Evolutionary conservation across 2,888 invertebrate species (phyloP).

Genomic region (Tenodera sinensis): DNA sequence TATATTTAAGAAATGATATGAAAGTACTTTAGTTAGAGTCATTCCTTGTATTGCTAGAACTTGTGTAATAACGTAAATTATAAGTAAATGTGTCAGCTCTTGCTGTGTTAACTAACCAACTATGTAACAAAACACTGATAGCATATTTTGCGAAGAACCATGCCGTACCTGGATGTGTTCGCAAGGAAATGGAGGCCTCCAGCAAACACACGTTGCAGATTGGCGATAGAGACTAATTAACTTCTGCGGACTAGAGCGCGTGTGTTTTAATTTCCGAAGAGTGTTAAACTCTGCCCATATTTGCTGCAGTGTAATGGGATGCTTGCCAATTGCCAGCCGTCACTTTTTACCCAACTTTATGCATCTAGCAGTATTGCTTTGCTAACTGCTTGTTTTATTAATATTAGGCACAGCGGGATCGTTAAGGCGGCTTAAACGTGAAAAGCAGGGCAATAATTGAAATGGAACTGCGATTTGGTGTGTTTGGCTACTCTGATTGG

Average conservation of each 20-base stretch:
- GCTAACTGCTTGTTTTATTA: background rate
- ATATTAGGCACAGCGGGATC: no score
- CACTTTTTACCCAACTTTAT: background rate
- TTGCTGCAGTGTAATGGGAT: background rate
- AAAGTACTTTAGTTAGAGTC: no score
- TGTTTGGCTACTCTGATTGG: no score
- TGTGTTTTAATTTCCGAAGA: background rate
- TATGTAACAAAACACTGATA: no score
- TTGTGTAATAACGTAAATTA: no score
- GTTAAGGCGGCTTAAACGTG: background rate
- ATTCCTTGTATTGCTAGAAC: no score
- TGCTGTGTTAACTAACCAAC: no score
- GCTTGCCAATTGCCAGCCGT: background rate
- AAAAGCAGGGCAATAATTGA: background rate
- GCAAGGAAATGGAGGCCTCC: background rate
- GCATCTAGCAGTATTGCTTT: background rate
- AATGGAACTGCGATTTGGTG: no score
- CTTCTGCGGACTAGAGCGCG: background rate
- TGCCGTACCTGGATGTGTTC: background rate
- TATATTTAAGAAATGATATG: no score
- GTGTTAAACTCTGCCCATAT: no score
- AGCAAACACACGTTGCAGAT: background rate
- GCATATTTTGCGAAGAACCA: no score
- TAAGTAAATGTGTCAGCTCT: no score
- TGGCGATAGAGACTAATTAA: background rate